Base-by-base conservation (phyloP, 1,140 invertebrate species). In the Halotydeus destructor region DNA sequence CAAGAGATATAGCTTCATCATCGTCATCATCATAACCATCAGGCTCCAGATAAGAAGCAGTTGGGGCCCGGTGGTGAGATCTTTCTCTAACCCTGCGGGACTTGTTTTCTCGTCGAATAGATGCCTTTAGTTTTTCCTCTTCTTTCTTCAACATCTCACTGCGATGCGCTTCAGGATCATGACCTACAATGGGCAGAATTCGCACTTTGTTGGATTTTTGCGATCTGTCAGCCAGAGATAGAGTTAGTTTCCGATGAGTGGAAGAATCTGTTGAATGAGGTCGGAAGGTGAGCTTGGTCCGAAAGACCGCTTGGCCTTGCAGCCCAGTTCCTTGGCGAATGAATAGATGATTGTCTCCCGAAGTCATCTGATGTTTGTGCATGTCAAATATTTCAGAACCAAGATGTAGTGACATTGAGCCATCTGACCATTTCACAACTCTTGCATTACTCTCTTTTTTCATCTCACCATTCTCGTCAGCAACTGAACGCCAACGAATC, bases 341-440 rank as follows among this genome's bases (percentile, higher is more conserved):
- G 60, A 86, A 94, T 45, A 94, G 61, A 61, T 94, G 86, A 60
- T 91, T 91, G 57, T 89, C 84, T 14, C 81, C 81, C 64, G 83
- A 65, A 5, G 72, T 76, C 24, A 86, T 58, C 0, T 83, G 80
- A 59, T 96, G 88, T 50, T 81, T 78, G 54, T 94, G 86, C 0
- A 97, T 81, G 57, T 98, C 91, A 59, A 98, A 98, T 48, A 97
- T 86, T 68, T 99, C 93, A 32, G 76, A 76, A 21, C 93, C 91
- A 30, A 98, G 69, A 62, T 96, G 84, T 16, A 98, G 61, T n/a
- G 88, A 93, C 73, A 94, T 80, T 49, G 82, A 67, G 41, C 91
- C 89, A 62, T 99, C 93, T 0, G 88, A 94, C 93, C 93, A 99
- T 46, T 76, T 72, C 6, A 98, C 81, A 51, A 96, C 74, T 42